Evolutionary conservation across 2,888 invertebrate species (phyloP), one percentile per base, ranked within the genome.

Genomic region (Cryptus armator): DNA sequence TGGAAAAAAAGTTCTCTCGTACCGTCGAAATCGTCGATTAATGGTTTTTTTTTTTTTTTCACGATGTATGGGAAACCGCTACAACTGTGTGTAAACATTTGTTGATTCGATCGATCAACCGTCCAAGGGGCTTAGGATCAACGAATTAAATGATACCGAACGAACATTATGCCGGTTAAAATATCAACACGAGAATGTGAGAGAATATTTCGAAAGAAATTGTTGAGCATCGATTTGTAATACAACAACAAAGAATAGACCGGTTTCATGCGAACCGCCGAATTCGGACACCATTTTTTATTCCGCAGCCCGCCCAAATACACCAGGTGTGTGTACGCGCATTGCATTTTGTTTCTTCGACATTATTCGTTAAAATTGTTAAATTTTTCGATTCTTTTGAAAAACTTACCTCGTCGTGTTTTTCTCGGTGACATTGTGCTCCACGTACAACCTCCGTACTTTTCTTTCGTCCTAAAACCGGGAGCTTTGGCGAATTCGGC

Each of bases 261-360:
- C 9, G 37, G 71, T 88, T 87, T 87, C 76, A 74, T 88, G 88
- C 76, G 70, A 86, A 86, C 88, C 90, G 90, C 89, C 88, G 89
- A 89, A 88, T 80, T 37, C 48, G 19, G 75, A 83, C 88, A 88
- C 90, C 90, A 90, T 90, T 66, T 88, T 88, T 77, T 66, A 81
- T 78, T 85, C 53, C 66, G 64, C 75, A 88, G 82, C 90, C 90
- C 90, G 90, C 90, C 89, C 87, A 90, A 90, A 89, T 51, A 75
- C 78, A 74, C 79, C 77, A 79, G 75, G 76, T 87, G 78, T 82
- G 77, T 87, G 80, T 82, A 82, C 77, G 81, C 79, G 77, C 72
- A 70, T 71, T 71, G 62, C 29, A 29, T 62, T 24, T 32, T 16
- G 7, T 16, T 44, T 29, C 62, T 29, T 0, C 48, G 78, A 9